Percentiles rank a stretch among this genome's conserved stretches.
These are phyloP conservation scores for Drosophila nigromelanica DNA, from an alignment of 1,140 invertebrate species.

Conservation along the genomic window DNA sequence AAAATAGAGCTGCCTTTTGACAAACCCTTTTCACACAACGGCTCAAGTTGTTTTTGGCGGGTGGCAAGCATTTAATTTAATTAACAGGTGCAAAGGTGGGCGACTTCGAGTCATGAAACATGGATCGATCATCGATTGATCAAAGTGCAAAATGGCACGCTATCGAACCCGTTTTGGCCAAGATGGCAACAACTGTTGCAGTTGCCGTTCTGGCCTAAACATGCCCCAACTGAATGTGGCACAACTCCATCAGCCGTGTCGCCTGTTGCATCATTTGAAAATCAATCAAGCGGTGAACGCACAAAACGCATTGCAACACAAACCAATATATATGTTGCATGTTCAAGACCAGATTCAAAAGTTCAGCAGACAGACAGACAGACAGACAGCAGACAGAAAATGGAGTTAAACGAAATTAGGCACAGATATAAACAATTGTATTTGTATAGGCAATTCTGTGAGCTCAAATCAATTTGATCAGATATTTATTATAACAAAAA, in stretches of 20 bases:
- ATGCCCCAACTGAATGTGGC: conserved; percentile 29
- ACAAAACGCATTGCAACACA: neutral
- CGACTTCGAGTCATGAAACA: conserved; percentile 22
- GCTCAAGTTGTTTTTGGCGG: neutral
- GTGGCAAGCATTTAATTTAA: conserved; percentile 14
- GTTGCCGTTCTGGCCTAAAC: neutral
- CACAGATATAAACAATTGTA: too few relatives aligned
- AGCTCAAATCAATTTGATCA: too few relatives aligned
- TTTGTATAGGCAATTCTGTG: too few relatives aligned
- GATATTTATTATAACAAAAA: too few relatives aligned
- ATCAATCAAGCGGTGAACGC: conserved; percentile 25
- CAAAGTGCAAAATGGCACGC: conserved; percentile 39
- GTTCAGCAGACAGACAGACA: too few relatives aligned
- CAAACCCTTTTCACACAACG: neutral
- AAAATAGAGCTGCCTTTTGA: neutral
- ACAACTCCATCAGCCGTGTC: conserved; percentile 30
- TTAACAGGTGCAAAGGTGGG: conserved; percentile 42
- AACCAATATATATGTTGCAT: too few relatives aligned
- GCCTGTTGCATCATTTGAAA: conserved; percentile 47
- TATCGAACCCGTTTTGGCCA: conserved; percentile 51
- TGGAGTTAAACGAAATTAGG: too few relatives aligned
- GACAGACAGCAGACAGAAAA: too few relatives aligned
- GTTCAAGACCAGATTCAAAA: too few relatives aligned
- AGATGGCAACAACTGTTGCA: conserved; percentile 15
- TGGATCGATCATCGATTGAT: conserved; percentile 9